Percentiles rank a stretch among this genome's conserved stretches.
phyloP scores from a whole-genome alignment of 2,888 invertebrate genomes.

The Rhabditophanes sp. region DNA sequence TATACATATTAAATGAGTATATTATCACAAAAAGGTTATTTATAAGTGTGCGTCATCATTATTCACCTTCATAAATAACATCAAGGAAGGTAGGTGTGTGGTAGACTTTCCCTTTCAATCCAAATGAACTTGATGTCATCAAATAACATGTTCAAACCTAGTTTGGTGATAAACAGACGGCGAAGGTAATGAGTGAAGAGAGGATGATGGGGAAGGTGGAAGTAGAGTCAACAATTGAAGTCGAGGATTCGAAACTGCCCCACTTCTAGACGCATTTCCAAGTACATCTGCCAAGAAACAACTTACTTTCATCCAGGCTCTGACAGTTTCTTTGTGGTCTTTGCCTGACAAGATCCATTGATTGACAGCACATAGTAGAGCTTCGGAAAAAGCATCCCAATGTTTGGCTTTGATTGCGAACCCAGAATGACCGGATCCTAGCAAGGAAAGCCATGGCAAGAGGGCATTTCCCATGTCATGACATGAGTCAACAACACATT shows the following conservation, averaged over 20 bases:
- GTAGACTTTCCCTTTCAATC: too few species aligned
- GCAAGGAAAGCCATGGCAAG: slow-evolving; percentile 24
- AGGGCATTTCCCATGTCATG: slow-evolving; percentile 22
- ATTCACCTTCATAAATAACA: too few species aligned
- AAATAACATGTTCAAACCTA: too few species aligned
- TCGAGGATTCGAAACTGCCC: slow-evolving; percentile 16
- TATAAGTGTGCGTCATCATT: too few species aligned
- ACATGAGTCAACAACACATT: slow-evolving; percentile 28
- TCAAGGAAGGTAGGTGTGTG: too few species aligned
- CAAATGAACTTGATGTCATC: too few species aligned
- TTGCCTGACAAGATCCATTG: slow-evolving; percentile 29
- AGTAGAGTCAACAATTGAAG: slow-evolving; percentile 24
- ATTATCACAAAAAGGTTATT: too few species aligned
- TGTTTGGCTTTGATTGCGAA: slow-evolving; percentile 28
- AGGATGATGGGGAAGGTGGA: too few species aligned
- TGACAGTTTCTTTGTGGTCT: slow-evolving; percentile 27
- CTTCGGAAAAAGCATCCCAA: slow-evolving; percentile 35
- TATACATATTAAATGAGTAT: too few species aligned
- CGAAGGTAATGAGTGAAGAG: too few species aligned
- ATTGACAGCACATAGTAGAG: slow-evolving; percentile 16
- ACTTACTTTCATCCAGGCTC: slow-evolving; percentile 29
- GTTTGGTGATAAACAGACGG: too few species aligned
- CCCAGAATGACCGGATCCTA: slow-evolving; percentile 29
- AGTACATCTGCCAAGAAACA: slow-evolving; percentile 33
- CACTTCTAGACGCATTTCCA: slow-evolving; percentile 13